A percentile compares a stretch with the other conserved stretches of the same genome.
These are phyloP conservation scores for Platorchestia sp. DNA, from an alignment of 1,140 invertebrate species.

Conservation along the genomic window DNA sequence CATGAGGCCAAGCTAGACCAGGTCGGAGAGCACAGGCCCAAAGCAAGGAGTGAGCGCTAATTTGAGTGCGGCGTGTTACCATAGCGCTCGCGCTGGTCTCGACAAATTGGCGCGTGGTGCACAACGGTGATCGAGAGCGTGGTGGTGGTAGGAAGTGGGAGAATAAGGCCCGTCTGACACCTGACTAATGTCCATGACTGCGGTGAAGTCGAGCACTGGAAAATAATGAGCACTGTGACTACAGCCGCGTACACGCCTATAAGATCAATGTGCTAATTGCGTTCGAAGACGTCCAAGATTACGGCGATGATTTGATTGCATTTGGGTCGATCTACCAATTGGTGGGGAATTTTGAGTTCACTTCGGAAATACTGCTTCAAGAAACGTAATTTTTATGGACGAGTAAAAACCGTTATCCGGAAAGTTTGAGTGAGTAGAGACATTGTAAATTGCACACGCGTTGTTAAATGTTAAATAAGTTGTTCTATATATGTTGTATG, in stretches of 20 bases:
- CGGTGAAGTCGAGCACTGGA: background rate
- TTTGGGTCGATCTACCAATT: background rate
- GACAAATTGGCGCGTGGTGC: conserved; percentile 34
- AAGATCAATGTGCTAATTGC: background rate
- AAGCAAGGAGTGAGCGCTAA: background rate
- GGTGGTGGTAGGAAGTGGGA: background rate
- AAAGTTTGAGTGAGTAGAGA: background rate
- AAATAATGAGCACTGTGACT: background rate
- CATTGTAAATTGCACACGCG: background rate
- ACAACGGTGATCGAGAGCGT: background rate
- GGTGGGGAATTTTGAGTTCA: background rate
- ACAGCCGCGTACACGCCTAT: background rate
- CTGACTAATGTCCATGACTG: conserved; percentile 44
- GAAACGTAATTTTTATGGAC: too few relatives aligned
- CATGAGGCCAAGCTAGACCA: background rate
- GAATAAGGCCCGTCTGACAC: background rate
- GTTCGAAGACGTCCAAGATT: background rate
- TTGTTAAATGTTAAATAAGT: background rate
- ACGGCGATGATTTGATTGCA: background rate
- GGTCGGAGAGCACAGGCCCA: too few relatives aligned
- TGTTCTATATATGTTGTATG: background rate
- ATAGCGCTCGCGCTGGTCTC: background rate
- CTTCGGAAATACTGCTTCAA: too few relatives aligned
- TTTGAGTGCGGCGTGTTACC: background rate
- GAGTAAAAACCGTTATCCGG: too few relatives aligned